Percentiles rank a stretch among this genome's conserved stretches.
Conservation (phyloP, 2,113 vertebrate genomes). For the Benitochromis conjunctus region DNA sequence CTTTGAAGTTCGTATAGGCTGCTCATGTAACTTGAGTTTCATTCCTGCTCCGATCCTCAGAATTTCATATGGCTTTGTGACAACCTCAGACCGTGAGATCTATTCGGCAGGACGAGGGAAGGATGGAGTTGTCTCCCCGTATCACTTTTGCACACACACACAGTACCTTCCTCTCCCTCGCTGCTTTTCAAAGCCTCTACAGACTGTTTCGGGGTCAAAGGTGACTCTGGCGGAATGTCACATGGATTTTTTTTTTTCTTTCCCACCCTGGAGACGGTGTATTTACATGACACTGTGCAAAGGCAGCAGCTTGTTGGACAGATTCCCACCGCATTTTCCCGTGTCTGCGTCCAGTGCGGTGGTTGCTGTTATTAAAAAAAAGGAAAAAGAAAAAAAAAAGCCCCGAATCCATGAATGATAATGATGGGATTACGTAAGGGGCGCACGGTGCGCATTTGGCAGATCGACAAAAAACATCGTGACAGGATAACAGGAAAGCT, state of each 20-base stretch:
- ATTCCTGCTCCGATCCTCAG: slow-evolving; percentile 22
- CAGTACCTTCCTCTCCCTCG: background rate
- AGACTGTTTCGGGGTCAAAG: slow-evolving; percentile 39
- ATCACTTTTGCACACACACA: background rate
- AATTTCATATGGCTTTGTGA: background rate
- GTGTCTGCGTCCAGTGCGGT: background rate
- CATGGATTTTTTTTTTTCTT: slow-evolving; percentile 1
- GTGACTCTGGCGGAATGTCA: slow-evolving; percentile 41
- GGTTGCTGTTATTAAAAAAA: background rate
- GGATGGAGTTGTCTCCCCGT: background rate
- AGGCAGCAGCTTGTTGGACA: background rate
- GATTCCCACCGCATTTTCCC: background rate
- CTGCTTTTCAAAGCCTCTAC: background rate
- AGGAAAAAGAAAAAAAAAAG: rapidly evolving
- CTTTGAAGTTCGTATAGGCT: slow-evolving; percentile 16
- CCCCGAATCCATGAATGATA: slow-evolving; percentile 37
- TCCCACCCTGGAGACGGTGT: background rate
- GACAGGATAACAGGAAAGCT: background rate
- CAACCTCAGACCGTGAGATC: background rate
- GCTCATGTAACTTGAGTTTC: slow-evolving; percentile 24
- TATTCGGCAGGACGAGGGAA: background rate
- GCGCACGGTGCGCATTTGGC: slow-evolving; percentile 42
- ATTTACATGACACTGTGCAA: background rate
- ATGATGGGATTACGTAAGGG: slow-evolving; percentile 31
- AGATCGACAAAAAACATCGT: slow-evolving; percentile 18